Conservation (phyloP, 1,140 invertebrate species). For the Eupristina koningsbergeri region DNA sequence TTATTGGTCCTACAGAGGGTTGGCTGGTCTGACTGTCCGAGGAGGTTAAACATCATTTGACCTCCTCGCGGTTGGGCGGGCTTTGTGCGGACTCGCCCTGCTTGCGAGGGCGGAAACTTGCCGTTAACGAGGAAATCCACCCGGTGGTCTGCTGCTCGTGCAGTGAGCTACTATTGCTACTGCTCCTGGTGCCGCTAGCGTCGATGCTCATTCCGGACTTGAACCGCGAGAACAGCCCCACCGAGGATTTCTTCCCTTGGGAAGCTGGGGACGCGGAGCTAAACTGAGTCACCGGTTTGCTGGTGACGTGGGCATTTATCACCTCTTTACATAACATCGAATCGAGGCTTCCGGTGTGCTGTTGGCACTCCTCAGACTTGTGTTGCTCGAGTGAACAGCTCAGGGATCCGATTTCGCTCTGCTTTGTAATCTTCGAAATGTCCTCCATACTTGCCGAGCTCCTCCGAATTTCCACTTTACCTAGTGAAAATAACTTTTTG, state of each 20-base stretch:
- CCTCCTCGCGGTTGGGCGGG: slow-evolving; percentile 59
- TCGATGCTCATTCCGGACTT: slow-evolving; percentile 71
- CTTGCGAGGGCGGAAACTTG: slow-evolving; percentile 68
- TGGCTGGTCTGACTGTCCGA: slow-evolving; percentile 54
- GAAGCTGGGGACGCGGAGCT: slow-evolving; percentile 54
- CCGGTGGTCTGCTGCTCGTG: slow-evolving; percentile 64
- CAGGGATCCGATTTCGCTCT: slow-evolving; percentile 61
- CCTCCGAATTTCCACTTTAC: slow-evolving; percentile 67
- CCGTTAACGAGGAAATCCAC: slow-evolving; percentile 70
- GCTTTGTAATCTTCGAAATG: slow-evolving; percentile 70
- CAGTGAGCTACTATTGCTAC: slow-evolving; percentile 69
- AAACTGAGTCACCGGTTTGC: slow-evolving; percentile 56
- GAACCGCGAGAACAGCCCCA: slow-evolving; percentile 67
- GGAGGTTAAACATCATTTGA: slow-evolving; percentile 71
- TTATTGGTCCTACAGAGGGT: slow-evolving; percentile 44
- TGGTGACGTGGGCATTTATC: not conserved
- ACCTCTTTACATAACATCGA: slow-evolving; percentile 68
- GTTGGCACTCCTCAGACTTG: slow-evolving; percentile 64
- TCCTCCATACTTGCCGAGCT: slow-evolving; percentile 72
- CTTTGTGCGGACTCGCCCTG: slow-evolving; percentile 56
- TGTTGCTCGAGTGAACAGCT: slow-evolving; percentile 63
- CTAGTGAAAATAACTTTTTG: slow-evolving; percentile 43
- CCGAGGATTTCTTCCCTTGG: slow-evolving; percentile 58
- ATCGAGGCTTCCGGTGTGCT: slow-evolving; percentile 68
- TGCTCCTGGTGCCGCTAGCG: slow-evolving; percentile 66